Evolutionary conservation across 2,797 vertebrate species (phyloP), one percentile per base, ranked within the genome.

Genomic region (Carduelis carduelis): DNA sequence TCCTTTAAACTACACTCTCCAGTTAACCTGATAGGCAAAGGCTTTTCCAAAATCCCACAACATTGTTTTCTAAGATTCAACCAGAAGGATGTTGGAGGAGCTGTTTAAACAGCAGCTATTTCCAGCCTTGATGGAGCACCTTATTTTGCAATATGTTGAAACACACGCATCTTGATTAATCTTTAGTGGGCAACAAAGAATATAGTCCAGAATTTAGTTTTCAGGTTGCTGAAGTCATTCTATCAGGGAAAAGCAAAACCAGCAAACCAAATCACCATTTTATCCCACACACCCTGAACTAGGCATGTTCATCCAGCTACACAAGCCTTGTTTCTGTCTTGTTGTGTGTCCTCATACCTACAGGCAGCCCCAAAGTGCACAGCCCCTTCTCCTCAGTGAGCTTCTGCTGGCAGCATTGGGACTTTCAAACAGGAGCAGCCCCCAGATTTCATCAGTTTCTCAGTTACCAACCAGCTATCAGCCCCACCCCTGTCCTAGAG

Each of bases 101-200:
- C 37, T 91, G 59, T 92, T 96, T 69, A 86, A 90, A 92, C 61
- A 88, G 56, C 21, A 89, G 41, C 46, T 55, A 61, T 24, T 89
- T 83, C 53, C 47, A 85, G 72, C 69, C 79, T 69, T 83, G 76
- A 63, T 89, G 55, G 53, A 89, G 44, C 37, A 81, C 27, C 19
- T 91, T 14, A 26, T 56, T 92, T 87, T 83, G 30, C 64, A 85
- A 37, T 34, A 79, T 34, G 37, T 12, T 91, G 72, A 81, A 92
- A 90, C 84, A 63, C 57, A 89, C 88, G 14, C 28, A 84, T 44
- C 50, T 63, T 81, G 89, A 94, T 83, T 88, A 83, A 65, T 46
- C 61, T 55, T 81, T 59, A 59, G 46, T 0, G 2, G 56, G 39
- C 23, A 88, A 27, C 14, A 41, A 71, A 72, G 37, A 92, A 55